Evolutionary conservation across 1,140 invertebrate species (phyloP).

Genomic region (Vanessa tameamea): DNA sequence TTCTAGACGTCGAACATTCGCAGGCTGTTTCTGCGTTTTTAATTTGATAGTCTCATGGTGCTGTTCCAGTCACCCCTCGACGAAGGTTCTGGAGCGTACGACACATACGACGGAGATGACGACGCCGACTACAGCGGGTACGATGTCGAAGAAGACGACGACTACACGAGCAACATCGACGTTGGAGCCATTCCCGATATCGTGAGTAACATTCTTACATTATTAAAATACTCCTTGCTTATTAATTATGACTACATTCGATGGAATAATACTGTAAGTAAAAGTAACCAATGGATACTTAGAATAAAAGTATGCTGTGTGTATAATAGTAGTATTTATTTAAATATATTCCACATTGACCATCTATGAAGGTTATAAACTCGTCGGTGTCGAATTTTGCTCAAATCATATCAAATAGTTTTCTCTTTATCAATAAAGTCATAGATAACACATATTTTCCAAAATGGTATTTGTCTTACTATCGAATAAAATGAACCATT

Average conservation of each 20-base stretch:
- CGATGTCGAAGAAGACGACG: slow-evolving; percentile 66
- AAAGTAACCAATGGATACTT: not conserved
- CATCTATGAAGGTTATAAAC: too few relatives aligned
- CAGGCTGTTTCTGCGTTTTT: not conserved
- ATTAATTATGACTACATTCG: not conserved
- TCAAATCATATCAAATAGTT: too few relatives aligned
- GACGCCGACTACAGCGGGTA: slow-evolving; percentile 66
- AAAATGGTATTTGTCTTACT: too few relatives aligned
- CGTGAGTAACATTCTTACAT: slow-evolving; percentile 46
- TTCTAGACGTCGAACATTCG: too few relatives aligned
- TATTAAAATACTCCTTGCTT: not conserved
- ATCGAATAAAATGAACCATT: too few relatives aligned
- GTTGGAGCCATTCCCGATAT: slow-evolving; percentile 52
- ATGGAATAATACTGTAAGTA: not conserved
- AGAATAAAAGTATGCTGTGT: not conserved
- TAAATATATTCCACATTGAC: too few relatives aligned
- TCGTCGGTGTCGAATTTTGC: too few relatives aligned
- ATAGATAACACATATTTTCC: too few relatives aligned
- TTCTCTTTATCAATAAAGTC: too few relatives aligned
- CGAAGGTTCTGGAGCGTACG: slow-evolving; percentile 66
- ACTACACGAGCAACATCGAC: slow-evolving; percentile 67
- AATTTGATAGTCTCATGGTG: not conserved
- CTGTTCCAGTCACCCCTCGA: slow-evolving; percentile 53
- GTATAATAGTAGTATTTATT: too few relatives aligned
- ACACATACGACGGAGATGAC: slow-evolving; percentile 61